Percentiles rank a stretch among this genome's conserved stretches.
These are phyloP conservation scores for Hylia prasina DNA, from an alignment of 2,113 vertebrate genomes.

Conservation along the genomic window DNA sequence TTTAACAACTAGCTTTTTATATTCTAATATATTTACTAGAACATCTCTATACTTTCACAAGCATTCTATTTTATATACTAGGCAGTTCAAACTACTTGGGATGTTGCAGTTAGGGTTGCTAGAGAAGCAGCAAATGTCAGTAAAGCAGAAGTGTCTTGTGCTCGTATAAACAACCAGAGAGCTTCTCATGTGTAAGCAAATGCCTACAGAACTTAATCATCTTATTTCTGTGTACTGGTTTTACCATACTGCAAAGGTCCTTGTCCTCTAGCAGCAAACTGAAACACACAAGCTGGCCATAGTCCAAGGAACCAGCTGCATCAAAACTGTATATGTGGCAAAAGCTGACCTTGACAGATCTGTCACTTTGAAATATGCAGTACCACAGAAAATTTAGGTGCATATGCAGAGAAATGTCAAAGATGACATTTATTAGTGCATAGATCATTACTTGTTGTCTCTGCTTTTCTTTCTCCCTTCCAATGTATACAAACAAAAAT, in stretches of 20 bases:
- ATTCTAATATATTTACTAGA: neutral
- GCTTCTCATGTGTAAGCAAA: neutral
- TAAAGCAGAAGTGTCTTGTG: neutral
- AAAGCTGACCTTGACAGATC: neutral
- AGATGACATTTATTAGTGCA: neutral
- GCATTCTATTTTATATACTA: neutral
- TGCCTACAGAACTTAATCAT: neutral
- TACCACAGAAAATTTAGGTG: neutral
- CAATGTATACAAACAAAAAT: neutral
- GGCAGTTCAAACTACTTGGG: neutral
- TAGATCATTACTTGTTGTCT: neutral
- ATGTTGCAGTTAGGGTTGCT: neutral
- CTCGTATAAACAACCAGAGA: neutral
- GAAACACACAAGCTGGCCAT: neutral
- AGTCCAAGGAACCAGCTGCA: neutral
- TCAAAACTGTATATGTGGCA: neutral
- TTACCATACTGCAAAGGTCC: neutral
- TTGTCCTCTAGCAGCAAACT: neutral
- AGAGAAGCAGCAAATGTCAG: neutral
- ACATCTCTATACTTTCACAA: neutral
- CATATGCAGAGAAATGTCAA: neutral
- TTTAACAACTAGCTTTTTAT: neutral
- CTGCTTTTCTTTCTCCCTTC: neutral
- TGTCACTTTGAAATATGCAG: neutral
- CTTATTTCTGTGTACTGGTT: neutral